These are phyloP conservation scores for Ceratotherium simum DNA, from an alignment of 2,113 vertebrate genomes.

Conservation along the genomic window DNA sequence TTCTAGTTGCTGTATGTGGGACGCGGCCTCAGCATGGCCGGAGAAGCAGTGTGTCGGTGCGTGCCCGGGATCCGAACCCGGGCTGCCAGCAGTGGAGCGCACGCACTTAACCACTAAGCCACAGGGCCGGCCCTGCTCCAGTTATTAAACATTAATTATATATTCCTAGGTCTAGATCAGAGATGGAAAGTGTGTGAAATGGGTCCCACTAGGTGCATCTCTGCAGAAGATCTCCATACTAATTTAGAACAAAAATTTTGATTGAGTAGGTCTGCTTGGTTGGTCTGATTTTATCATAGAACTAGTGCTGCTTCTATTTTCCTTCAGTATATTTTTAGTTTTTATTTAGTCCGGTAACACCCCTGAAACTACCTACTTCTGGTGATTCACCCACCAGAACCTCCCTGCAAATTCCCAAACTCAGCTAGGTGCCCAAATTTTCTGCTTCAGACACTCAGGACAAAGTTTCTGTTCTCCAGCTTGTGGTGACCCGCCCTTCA, in stretches of 20 bases:
- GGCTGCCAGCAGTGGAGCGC: too few relatives aligned
- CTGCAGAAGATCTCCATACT: neutral
- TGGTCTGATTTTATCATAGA: conserved; percentile 21
- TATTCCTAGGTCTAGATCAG: neutral
- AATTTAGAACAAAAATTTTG: neutral
- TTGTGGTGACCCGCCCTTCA: neutral
- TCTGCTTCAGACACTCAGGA: neutral
- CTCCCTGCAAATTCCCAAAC: neutral
- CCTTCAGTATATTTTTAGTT: neutral
- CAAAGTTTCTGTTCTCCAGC: neutral
- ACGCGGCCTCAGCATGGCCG: too few relatives aligned
- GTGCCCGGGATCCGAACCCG: too few relatives aligned
- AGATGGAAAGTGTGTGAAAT: neutral
- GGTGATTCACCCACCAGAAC: neutral
- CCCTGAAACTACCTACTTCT: neutral
- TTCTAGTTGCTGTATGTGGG: too few relatives aligned
- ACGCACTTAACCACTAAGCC: too few relatives aligned
- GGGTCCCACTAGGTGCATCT: neutral
- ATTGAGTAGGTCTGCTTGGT: neutral
- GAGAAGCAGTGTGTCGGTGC: too few relatives aligned
- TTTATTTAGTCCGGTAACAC: neutral
- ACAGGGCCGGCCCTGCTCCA: too few relatives aligned
- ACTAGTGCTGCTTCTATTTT: neutral
- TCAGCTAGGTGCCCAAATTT: neutral
- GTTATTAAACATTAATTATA: neutral